Evolutionary conservation across 35 echinoderm and acorn worm species (phyloP).

Genomic region (Strongylocentrotus purpuratus): DNA sequence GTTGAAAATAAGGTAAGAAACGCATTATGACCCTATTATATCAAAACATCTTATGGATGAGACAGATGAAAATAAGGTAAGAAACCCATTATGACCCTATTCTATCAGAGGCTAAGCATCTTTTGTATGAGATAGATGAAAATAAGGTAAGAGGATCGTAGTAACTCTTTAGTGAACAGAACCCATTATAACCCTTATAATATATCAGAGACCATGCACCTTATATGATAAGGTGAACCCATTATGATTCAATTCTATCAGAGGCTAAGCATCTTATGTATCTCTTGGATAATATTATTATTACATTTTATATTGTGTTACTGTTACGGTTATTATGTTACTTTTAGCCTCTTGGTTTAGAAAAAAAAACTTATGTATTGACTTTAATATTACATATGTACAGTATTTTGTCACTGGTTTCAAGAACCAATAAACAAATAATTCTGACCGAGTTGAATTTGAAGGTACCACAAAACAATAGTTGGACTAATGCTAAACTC

Average conservation of each 20-base stretch:
- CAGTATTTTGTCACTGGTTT: too few relatives aligned
- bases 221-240: slow-evolving; percentile 60
- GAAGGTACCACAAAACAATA: too few relatives aligned
- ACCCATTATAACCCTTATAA: not conserved
- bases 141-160: slow-evolving; percentile 84
- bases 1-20: slow-evolving; percentile 69
- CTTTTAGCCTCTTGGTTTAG: too few relatives aligned
- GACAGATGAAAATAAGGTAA: slow-evolving; percentile 42
- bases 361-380: too few relatives aligned
- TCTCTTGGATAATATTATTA: not conserved
- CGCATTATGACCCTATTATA: not conserved
- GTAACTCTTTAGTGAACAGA: not conserved
- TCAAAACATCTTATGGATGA: not conserved
- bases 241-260: slow-evolving; percentile 50
- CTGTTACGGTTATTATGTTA: too few relatives aligned
- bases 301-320: slow-evolving; percentile 35
- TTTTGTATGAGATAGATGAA: slow-evolving; percentile 68
- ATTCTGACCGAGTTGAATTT: too few relatives aligned
- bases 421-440: too few relatives aligned
- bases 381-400: too few relatives aligned
- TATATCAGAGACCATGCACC: not conserved
- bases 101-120: slow-evolving; percentile 73
- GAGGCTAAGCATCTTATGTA: not conserved
- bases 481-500: too few relatives aligned
- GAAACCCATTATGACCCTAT: slow-evolving; percentile 58